phyloP scores from a whole-genome alignment of 2,113 vertebrate species.

The Toxotes jaculatrix region DNA sequence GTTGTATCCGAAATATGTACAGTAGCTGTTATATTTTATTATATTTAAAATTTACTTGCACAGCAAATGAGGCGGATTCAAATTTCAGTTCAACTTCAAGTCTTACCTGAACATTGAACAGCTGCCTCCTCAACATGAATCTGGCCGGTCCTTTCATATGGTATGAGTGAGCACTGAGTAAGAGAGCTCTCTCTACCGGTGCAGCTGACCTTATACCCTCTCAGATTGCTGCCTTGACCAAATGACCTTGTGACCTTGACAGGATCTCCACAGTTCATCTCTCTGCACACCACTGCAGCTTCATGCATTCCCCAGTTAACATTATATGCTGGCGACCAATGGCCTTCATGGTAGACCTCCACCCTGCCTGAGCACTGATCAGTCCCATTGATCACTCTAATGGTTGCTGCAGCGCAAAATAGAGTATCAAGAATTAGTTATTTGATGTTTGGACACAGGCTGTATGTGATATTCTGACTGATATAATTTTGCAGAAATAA shows the following conservation, averaged over 20 bases:
- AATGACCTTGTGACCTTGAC: constrained; percentile 15
- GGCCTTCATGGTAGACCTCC: constrained; percentile 40
- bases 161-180: constrained; percentile 52
- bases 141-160: background rate
- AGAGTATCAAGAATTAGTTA: background rate
- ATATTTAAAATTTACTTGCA: background rate
- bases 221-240: background rate
- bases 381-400: constrained; percentile 60
- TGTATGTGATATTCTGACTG: background rate
- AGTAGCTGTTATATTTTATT: background rate
- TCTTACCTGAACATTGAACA: constrained; percentile 72
- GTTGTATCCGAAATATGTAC: background rate
- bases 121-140: constrained; percentile 37
- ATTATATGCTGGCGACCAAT: constrained; percentile 55
- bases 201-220: constrained; percentile 58
- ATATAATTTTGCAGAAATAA: background rate
- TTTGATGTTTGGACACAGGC: background rate
- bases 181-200: constrained; percentile 58
- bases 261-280: constrained; percentile 77
- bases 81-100: background rate
- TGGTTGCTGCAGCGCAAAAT: constrained; percentile 45
- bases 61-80: background rate
- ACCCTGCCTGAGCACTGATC: constrained; percentile 74
- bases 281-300: constrained; percentile 70
- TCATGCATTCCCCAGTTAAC: constrained; percentile 67